Base-by-base conservation (phyloP, 2,113 vertebrate genomes). In the Elephantulus edwardii region DNA sequence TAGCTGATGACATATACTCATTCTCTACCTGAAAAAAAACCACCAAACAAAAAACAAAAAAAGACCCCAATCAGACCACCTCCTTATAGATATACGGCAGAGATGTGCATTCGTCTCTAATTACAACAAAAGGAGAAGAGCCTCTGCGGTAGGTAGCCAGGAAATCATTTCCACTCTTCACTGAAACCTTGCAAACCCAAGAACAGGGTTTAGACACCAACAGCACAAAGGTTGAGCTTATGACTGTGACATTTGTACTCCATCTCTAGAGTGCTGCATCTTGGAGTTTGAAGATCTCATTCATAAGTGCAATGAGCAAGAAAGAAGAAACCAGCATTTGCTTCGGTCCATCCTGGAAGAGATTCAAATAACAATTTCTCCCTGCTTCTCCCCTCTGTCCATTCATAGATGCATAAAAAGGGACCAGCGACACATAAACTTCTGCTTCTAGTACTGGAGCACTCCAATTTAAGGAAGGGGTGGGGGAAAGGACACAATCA, bases 381-480 rank as follows among this genome's bases (percentile, higher is more conserved):
- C 14, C 71, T 77, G 42, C 78, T 24, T 56, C 35, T 82, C 35
- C 72, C 40, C 35, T 88, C 28, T 35, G 60, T n/a, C 46, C 64
- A 38, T 60, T 56, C 3, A 26, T n/a, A 66, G 6, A 88, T 28
- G 88, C 38, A 83, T 46, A 38, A 88, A 79, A 79, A 38, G 38
- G 22, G 46, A 13, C 76, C 76, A 68, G 54, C 56, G 74, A 76
- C 70, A 82, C 35, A 76, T 17, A 75, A 94, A 83, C 72, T 68
- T 90, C 44, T 92, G 19, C 46, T 83, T 64, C 54, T 17, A 38
- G 46, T 66, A 68, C 20, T 68, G 72, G 30, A 12, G 33, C 30
- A 68, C 42, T 9, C 35, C 42, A 74, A 5, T 40, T 66, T 35
- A 88, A 89, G 71, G 6, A 84, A 66, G 75, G 81, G 78, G 85